phyloP scores from a whole-genome alignment of 2,797 vertebrate species.

The Cuniculus paca region DNA sequence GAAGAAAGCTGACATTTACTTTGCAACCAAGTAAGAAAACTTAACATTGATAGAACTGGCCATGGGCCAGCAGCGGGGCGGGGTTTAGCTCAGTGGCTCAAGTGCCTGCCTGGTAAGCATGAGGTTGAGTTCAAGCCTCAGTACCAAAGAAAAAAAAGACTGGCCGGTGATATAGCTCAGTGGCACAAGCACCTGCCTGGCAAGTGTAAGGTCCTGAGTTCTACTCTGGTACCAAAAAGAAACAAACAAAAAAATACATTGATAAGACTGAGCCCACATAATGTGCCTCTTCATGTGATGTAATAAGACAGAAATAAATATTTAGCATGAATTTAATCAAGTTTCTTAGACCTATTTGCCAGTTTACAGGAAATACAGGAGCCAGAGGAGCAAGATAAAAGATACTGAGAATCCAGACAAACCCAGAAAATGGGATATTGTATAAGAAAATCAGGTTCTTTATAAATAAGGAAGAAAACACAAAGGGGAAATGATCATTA shows the following conservation, averaged over 20 bases:
- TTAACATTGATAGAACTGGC: neutral
- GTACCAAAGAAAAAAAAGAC: too few relatives aligned
- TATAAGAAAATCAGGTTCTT: constrained; percentile 50
- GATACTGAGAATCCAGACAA: neutral
- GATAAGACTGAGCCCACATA: neutral
- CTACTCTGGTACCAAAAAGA: too few relatives aligned
- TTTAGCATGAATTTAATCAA: constrained; percentile 24
- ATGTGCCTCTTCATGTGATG: neutral
- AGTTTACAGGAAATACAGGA: constrained; percentile 6
- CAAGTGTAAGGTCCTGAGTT: too few relatives aligned
- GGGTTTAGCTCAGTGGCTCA: too few relatives aligned
- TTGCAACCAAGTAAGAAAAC: constrained; percentile 25
- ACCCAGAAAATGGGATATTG: neutral
- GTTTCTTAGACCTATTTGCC: neutral
- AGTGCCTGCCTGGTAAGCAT: too few relatives aligned
- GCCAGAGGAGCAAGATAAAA: constrained; percentile 13
- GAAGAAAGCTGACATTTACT: constrained; percentile 27
- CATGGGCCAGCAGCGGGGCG: too few relatives aligned
- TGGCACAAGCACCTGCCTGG: too few relatives aligned
- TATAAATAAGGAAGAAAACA: neutral
- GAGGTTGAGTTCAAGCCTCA: too few relatives aligned
- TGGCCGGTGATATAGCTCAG: too few relatives aligned
- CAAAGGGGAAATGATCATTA: neutral
- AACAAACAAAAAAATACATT: too few relatives aligned
- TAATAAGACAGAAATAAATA: neutral